Percentiles rank a stretch among this genome's conserved stretches.
phyloP scores from a whole-genome alignment of 2,113 vertebrate species.

The Osmerus eperlanus region DNA sequence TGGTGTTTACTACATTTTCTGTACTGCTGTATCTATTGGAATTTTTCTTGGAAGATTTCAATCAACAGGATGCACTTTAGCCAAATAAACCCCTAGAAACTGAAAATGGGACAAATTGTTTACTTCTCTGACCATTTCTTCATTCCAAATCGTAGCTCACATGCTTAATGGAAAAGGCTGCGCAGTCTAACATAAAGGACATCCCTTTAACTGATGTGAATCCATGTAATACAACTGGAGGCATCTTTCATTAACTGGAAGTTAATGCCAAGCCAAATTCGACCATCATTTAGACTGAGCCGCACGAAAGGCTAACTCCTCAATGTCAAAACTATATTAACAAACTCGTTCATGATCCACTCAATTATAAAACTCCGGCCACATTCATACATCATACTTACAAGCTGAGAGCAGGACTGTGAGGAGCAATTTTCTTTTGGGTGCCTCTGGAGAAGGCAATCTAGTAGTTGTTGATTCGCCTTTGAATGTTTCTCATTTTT shows the following conservation, averaged over 20 bases:
- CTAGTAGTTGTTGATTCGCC: not conserved
- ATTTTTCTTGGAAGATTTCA: no score
- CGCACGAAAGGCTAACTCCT: not conserved
- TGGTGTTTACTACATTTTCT: no score
- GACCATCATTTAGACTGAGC: not conserved
- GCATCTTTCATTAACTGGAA: not conserved
- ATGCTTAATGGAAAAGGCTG: no score
- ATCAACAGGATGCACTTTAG: no score
- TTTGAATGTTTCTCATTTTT: constrained; percentile 15
- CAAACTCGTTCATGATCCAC: not conserved
- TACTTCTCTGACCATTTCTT: no score
- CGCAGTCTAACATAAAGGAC: no score
- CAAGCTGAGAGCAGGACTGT: constrained; percentile 10
- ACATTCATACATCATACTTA: constrained; percentile 19
- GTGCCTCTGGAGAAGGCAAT: not conserved
- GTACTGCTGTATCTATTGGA: no score
- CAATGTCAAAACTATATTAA: not conserved
- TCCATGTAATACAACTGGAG: not conserved
- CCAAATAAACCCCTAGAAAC: no score
- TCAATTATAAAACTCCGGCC: constrained; percentile 7
- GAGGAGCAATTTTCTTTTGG: constrained; percentile 20
- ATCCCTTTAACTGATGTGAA: not conserved
- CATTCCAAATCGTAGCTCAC: no score
- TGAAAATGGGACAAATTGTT: no score
- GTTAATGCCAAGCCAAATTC: not conserved